Evolutionary conservation across 2,888 invertebrate species (phyloP), one percentile per base, ranked within the genome.

Genomic region (Lacanobia wlatinum): DNA sequence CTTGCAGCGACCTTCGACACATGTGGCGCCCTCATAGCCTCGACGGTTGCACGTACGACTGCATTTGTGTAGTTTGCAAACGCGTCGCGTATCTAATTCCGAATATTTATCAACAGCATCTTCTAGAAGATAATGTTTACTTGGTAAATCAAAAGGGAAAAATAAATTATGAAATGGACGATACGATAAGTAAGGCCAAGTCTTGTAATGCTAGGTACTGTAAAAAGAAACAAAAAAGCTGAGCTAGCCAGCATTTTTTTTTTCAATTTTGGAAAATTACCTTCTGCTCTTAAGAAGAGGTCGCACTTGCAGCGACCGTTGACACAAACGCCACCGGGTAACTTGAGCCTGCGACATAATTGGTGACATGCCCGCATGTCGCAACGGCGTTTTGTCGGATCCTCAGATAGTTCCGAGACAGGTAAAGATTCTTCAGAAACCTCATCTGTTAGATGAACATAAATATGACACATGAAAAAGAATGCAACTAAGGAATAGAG

Each of bases 271-370:
- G 9, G 14, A 61, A 18, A 12, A 10, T 21, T 18, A 73, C 73
- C 78, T 75, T 80, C 21, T 65, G 61, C 16, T 38, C 10, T 38
- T 14, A 67, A 23, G 38, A 61, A 56, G n/a, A 55, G 62, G 60
- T 75, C 66, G 21, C 83, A 81, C 40, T 72, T 77, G 70, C 82
- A 81, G 34, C 38, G 62, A 1, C 68, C 67, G 21, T 68, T 74
- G 28, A 71, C 60, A 28, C 81, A 81, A 0, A 40, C 28, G 38
- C 82, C 81, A 12, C 69, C 48, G 9, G 61, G 10, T 38, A 21
- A 59, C 7, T 63, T 63, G 43, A 74, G 56, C 10, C n/a, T 63
- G 10, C 43, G 70, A 69, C 83, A 82, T 16, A 69, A 28, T 28
- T 79, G 70, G 0, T 70, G 28, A 12, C 76, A 76, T 0, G 12